Evolutionary conservation across 2,888 invertebrate species (phyloP).

Genomic region (Agonopterix subpropinquella): DNA sequence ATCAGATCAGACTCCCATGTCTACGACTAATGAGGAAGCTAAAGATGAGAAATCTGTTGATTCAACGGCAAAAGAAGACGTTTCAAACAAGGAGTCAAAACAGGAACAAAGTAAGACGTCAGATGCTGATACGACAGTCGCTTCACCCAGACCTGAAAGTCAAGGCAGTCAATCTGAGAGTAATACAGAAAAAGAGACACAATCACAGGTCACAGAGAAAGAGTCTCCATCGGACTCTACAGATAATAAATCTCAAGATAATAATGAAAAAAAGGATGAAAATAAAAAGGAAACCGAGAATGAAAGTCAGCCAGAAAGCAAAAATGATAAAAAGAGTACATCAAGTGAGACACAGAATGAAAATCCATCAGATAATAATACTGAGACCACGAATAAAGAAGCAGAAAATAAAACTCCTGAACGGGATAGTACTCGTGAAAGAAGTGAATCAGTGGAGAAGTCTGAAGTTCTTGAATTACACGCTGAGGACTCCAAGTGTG

Average conservation of each 20-base stretch:
- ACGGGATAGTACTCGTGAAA: constrained; percentile 18
- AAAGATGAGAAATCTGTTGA: constrained; percentile 21
- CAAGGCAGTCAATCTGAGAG: constrained; percentile 1
- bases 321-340: too few species aligned
- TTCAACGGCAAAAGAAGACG: constrained; percentile 17
- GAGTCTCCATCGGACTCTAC: too few species aligned
- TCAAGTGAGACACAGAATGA: not conserved
- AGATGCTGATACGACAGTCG: constrained; percentile 47
- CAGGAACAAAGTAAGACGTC: constrained; percentile 20
- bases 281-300: constrained; percentile 7
- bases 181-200: not conserved
- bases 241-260: too few species aligned
- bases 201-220: not conserved
- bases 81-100: constrained; percentile 14
- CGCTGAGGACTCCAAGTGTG: constrained; percentile 51
- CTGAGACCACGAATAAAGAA: not conserved
- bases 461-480: constrained; percentile 58
- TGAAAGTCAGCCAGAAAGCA: not conserved
- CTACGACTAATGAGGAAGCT: constrained; percentile 47
- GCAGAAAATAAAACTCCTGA: constrained; percentile 1
- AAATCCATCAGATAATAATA: not conserved
- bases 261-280: not conserved
- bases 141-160: constrained; percentile 43
- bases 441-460: constrained; percentile 46
- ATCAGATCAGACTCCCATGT: constrained; percentile 35